Evolutionary conservation across 2,113 vertebrate genomes (phyloP), one percentile per base, ranked within the genome.

Genomic region (Columba janthina): DNA sequence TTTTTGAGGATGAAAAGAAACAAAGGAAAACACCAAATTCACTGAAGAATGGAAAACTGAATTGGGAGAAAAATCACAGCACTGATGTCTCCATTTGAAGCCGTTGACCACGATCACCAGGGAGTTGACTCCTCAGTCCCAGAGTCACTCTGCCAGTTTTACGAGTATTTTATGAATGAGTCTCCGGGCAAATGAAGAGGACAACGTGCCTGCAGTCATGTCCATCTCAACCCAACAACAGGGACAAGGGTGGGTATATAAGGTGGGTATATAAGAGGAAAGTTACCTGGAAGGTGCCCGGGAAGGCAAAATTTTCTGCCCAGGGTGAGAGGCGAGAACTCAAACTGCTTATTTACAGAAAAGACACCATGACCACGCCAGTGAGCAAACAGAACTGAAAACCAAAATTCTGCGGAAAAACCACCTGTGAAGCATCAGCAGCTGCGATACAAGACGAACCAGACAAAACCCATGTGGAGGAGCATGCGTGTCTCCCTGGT

Each of bases 51-150:
- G 1, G 8, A 62, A 73, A 69, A 72, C 4, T 4, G 19, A 69
- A 65, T 0, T 25, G 17, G 26, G 38, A 74, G 42, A 84, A 77
- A 84, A 89, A 71, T 13, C 20, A 24, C 32, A 71, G 6, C 19
- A 28, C 6, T 15, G 5, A 54, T 77, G 15, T 69, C 29, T 36
- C 36, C 26, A 24, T 20, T 71, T 62, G 69, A 87, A 74, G 9
- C 9, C 21, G 15, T 26, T 42, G 48, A 58, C 38, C 36, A 6
- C 0, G 0, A 34, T 32, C 34, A 9, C 19, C 34, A 29, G 36
- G 22, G 4, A 71, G 62, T 5, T 0, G 1, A 8, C 21, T 72
- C 11, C 21, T 51, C 17, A 3, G 12, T 54, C 7, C 7, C 19
- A 50, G 38, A 58, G 20, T 26, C 25, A 42, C 12, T 10, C 28